Conservation (phyloP, 2,113 vertebrate species). For the Petrocephalus zakoni region DNA sequence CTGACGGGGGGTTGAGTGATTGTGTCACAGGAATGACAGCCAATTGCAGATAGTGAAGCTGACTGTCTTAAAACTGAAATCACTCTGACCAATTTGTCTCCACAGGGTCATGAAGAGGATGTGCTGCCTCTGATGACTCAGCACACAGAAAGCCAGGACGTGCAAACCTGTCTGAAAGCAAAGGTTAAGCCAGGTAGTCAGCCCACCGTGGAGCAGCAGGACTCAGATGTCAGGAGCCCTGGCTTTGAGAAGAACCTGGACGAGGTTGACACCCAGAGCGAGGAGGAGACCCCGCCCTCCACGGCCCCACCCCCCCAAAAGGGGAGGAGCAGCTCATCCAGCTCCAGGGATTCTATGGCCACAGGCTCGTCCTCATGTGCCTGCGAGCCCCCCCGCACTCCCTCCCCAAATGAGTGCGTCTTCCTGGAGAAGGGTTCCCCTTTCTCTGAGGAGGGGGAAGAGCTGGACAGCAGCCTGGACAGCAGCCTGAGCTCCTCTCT, state of each 20-base stretch:
- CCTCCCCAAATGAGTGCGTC: slow-evolving; percentile 37
- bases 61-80: background rate
- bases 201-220: slow-evolving; percentile 50
- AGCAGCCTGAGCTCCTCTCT: slow-evolving; percentile 48
- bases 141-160: background rate
- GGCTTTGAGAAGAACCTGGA: slow-evolving; percentile 65
- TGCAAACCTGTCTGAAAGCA: background rate
- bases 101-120: slow-evolving; percentile 4
- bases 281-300: slow-evolving; percentile 29
- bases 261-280: slow-evolving; percentile 37
- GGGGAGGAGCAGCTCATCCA: slow-evolving; percentile 27
- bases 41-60: background rate
- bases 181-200: background rate
- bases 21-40: background rate
- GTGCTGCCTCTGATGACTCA: slow-evolving; percentile 4
- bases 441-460: slow-evolving; percentile 57
- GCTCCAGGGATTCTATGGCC: slow-evolving; percentile 8
- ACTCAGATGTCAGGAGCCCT: slow-evolving; percentile 57
- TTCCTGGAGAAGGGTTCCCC: slow-evolving; percentile 44
- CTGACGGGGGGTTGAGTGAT: background rate
- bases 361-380: background rate
- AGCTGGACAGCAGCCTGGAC: slow-evolving; percentile 59
- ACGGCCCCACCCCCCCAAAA: slow-evolving; percentile 24
- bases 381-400: slow-evolving; percentile 2
- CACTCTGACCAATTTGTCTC: background rate